Percentiles rank a stretch among this genome's conserved stretches.
phyloP scores from a whole-genome alignment of 2,888 invertebrate genomes.

The Cabera pusaria region DNA sequence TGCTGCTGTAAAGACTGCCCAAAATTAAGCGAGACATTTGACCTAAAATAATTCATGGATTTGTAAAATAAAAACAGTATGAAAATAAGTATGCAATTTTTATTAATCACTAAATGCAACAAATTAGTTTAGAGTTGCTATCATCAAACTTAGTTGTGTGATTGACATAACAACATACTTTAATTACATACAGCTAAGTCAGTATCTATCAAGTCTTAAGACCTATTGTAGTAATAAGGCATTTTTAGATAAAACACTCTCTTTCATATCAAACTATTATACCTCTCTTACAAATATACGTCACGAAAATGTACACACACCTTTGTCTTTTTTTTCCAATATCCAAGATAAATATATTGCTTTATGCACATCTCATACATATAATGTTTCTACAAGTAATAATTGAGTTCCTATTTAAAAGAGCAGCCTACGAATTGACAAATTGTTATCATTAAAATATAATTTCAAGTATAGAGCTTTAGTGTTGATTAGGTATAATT shows the following conservation, averaged over 20 bases:
- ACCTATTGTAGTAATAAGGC: slow-evolving; percentile 81
- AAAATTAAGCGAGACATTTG: neutral
- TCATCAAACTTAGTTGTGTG: slow-evolving; percentile 60
- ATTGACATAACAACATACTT: slow-evolving; percentile 64
- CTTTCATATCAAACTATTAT: slow-evolving; percentile 80
- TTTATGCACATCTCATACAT: slow-evolving; percentile 57
- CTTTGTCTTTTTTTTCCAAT: slow-evolving; percentile 49
- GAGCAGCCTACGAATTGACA: slow-evolving; percentile 76
- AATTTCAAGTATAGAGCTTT: slow-evolving; percentile 31
- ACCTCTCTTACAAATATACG: slow-evolving; percentile 66
- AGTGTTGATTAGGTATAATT: slow-evolving; percentile 20
- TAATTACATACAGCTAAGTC: slow-evolving; percentile 70
- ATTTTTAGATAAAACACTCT: slow-evolving; percentile 80
- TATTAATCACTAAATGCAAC: slow-evolving; percentile 83
- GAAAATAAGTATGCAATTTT: slow-evolving; percentile 82
- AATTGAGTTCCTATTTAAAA: slow-evolving; percentile 66
- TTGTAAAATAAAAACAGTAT: slow-evolving; percentile 42
- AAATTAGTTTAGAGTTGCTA: slow-evolving; percentile 77
- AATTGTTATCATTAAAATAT: slow-evolving; percentile 38
- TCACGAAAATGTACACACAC: slow-evolving; percentile 69
- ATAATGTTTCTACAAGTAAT: slow-evolving; percentile 57
- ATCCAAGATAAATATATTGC: slow-evolving; percentile 67
- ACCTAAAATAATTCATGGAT: neutral
- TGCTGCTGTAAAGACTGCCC: slow-evolving; percentile 29
- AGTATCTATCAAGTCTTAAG: slow-evolving; percentile 81